A percentile compares a stretch with the other conserved stretches of the same genome.
Evolutionary conservation across 1,140 invertebrate species (phyloP).

Genomic region (Drosophila navojoa): DNA sequence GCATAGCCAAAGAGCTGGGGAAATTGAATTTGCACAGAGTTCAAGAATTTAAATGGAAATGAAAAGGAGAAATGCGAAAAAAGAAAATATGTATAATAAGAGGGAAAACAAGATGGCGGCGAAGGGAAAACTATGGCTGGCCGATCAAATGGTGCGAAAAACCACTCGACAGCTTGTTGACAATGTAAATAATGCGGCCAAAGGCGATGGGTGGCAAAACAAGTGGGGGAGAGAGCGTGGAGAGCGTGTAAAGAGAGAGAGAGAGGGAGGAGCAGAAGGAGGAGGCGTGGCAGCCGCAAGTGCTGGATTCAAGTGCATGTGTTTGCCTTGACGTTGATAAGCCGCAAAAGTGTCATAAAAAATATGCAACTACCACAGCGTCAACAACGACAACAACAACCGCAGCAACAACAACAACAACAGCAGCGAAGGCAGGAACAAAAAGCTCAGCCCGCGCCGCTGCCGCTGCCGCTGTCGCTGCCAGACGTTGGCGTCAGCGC

Average conservation of each 20-base stretch:
- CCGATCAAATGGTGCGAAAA: constrained; percentile 55
- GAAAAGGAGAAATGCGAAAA: not conserved
- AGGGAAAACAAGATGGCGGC: not conserved
- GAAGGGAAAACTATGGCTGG: constrained; percentile 39
- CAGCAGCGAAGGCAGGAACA: no score
- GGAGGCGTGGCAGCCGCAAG: constrained; percentile 8
- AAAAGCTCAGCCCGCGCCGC: no score
- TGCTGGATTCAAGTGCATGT: constrained; percentile 68
- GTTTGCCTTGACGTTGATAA: constrained; percentile 77
- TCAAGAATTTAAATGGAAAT: constrained; percentile 38
- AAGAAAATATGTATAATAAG: no score
- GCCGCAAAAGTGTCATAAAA: constrained; percentile 81
- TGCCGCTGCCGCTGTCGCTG: not conserved
- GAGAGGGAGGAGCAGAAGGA: no score
- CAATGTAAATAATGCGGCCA: constrained; percentile 73
- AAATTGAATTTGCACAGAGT: constrained; percentile 48
- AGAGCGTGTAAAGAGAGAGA: not conserved
- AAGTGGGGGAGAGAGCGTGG: not conserved
- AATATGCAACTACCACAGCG: constrained; percentile 72
- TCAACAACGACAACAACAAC: constrained; percentile 15
- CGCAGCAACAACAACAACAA: no score
- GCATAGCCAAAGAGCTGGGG: constrained; percentile 30
- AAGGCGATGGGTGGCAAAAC: constrained; percentile 11
- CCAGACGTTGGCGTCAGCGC: constrained; percentile 56
- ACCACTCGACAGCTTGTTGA: constrained; percentile 74